Evolutionary conservation across 2,113 vertebrate species (phyloP).

Genomic region (Notiomystis cincta): DNA sequence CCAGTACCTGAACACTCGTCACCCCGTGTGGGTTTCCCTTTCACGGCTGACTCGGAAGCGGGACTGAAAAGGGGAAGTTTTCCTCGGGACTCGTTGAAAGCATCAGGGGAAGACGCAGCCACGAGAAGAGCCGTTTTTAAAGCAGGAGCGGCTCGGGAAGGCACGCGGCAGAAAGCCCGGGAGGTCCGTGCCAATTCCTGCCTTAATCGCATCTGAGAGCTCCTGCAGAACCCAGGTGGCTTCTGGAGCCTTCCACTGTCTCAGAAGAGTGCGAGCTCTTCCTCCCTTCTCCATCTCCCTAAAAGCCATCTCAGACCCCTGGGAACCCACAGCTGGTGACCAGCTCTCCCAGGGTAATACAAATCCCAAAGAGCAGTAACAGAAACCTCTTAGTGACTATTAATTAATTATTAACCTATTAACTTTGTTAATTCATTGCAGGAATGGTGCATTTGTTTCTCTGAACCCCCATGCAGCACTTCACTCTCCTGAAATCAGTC

Average conservation of each 20-base stretch:
- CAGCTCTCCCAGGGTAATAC: neutral
- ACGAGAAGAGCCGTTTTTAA: neutral
- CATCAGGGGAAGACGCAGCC: neutral
- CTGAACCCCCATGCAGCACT: neutral
- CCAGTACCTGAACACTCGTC: neutral
- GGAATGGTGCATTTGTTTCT: neutral
- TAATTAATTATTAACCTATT: neutral
- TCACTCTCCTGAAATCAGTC: neutral
- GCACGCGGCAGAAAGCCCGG: neutral
- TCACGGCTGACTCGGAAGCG: neutral
- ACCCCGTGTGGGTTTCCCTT: neutral
- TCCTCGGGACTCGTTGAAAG: neutral
- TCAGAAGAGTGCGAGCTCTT: rapidly evolving
- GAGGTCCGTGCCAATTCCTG: neutral
- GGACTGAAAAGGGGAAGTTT: neutral
- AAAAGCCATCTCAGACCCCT: neutral
- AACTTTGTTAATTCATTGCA: neutral
- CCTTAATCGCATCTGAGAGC: neutral
- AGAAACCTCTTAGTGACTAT: neutral
- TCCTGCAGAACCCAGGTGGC: neutral
- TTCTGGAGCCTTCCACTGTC: neutral
- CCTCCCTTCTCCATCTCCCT: neutral
- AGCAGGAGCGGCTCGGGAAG: neutral
- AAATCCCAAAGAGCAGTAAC: neutral
- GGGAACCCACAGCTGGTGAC: rapidly evolving